Evolutionary conservation across 2,113 vertebrate genomes (phyloP).

Genomic region (Peromyscus californicus): DNA sequence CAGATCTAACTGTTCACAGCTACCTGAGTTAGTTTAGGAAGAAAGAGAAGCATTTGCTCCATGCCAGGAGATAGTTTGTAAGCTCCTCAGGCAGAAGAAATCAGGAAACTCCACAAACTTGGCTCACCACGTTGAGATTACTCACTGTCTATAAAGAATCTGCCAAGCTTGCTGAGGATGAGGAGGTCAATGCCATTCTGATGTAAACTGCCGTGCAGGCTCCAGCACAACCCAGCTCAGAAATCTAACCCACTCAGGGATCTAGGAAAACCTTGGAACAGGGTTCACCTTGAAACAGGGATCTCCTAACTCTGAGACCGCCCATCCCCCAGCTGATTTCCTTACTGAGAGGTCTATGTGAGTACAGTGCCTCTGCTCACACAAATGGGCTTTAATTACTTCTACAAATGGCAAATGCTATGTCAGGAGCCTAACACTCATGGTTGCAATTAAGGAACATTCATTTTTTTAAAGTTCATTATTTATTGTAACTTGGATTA

Average conservation of each 20-base stretch:
- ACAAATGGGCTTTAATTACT: neutral
- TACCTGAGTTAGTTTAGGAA: neutral
- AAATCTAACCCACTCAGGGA: neutral
- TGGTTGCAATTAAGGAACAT: neutral
- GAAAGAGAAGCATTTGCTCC: neutral
- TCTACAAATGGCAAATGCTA: neutral
- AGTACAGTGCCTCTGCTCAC: neutral
- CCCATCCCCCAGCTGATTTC: neutral
- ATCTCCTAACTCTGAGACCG: neutral
- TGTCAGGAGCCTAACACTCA: neutral
- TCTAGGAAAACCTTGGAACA: neutral
- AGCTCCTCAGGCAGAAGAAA: neutral
- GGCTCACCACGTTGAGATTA: slow-evolving; percentile 56
- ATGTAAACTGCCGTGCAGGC: neutral
- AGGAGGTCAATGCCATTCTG: neutral
- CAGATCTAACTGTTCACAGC: neutral
- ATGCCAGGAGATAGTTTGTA: neutral
- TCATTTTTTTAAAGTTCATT: neutral
- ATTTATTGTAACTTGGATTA: neutral
- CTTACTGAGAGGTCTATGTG: neutral
- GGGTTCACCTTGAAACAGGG: neutral
- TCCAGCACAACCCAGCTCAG: neutral
- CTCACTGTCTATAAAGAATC: slow-evolving; percentile 52
- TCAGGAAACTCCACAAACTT: slow-evolving; percentile 37
- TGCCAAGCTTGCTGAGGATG: slow-evolving; percentile 55